phyloP scores from a whole-genome alignment of 92 coral and sea anemone genomes.

The Epizoanthus ramosus region DNA sequence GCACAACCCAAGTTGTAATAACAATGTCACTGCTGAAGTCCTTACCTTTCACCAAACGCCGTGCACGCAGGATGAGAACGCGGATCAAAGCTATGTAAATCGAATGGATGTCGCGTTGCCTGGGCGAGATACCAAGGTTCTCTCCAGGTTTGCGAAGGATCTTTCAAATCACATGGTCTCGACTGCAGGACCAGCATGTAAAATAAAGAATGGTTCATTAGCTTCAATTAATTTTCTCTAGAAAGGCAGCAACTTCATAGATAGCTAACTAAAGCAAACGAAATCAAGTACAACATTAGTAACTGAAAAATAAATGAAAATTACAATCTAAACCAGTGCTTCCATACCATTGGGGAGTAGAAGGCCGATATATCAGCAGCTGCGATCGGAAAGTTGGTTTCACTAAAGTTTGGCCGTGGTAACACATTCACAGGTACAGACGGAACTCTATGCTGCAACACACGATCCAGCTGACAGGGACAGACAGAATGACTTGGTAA shows the following conservation, averaged over 20 bases:
- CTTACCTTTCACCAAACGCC: constrained; percentile 91
- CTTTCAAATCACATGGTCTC: constrained; percentile 93
- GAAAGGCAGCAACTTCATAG: not conserved
- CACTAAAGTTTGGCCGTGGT: constrained; percentile 83
- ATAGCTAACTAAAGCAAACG: not conserved
- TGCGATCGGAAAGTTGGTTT: constrained; percentile 78
- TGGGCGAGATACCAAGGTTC: constrained; percentile 88
- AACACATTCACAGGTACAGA: constrained; percentile 88
- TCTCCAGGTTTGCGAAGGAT: constrained; percentile 69
- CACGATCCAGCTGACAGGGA: constrained; percentile 94
- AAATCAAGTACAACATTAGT: not conserved
- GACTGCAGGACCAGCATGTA: constrained; percentile 59
- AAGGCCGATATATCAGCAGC: constrained; percentile 81
- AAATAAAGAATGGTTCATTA: constrained; percentile 39
- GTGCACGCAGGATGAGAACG: constrained; percentile 88
- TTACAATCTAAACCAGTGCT: not conserved
- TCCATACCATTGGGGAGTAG: constrained; percentile 95
- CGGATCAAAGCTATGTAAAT: constrained; percentile 87
- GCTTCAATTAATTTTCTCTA: constrained; percentile 16
- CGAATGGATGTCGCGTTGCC: constrained; percentile 83
- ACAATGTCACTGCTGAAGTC: not conserved
- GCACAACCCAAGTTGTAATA: not conserved
- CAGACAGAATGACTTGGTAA: constrained; percentile 83
- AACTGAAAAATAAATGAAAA: not conserved
- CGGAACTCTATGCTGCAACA: constrained; percentile 83